phyloP scores from a whole-genome alignment of 30 jellyfish, hydroid and myxozoan genomes.

The Aurelia aurita region DNA sequence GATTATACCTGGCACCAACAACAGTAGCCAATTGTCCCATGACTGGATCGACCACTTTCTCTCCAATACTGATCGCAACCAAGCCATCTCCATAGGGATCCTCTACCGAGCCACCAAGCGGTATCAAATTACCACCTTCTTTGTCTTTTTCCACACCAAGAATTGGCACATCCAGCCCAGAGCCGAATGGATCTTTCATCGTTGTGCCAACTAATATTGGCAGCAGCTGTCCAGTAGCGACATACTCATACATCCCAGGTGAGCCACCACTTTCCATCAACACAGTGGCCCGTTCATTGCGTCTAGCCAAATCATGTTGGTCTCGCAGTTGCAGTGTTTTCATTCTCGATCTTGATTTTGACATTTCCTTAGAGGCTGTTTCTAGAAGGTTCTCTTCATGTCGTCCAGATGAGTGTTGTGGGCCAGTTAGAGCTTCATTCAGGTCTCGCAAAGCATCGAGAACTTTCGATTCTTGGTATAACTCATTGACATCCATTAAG shows the following conservation, averaged over 20 bases:
- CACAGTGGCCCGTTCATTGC: constrained; percentile 70
- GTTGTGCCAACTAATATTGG: constrained; percentile 92
- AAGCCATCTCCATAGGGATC: constrained; percentile 95
- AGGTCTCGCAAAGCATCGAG: constrained; percentile 84
- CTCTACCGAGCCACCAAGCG: constrained; percentile 97
- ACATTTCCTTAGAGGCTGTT: constrained; percentile 71
- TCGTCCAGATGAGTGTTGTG: constrained; percentile 81
- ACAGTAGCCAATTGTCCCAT: constrained; percentile 75
- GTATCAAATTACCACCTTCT: constrained; percentile 80
- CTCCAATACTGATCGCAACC: constrained; percentile 90
- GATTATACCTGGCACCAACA: constrained; percentile 85
- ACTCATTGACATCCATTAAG: constrained; percentile 89
- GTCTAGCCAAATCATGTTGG: constrained; percentile 68
- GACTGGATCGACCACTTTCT: constrained; percentile 86
- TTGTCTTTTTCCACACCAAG: constrained; percentile 89
- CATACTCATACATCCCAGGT: constrained; percentile 96
- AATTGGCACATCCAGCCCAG: constrained; percentile 95
- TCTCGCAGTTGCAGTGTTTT: constrained; percentile 79
- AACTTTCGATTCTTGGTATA: constrained; percentile 82
- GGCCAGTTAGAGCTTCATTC: constrained; percentile 87
- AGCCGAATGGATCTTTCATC: constrained; percentile 96
- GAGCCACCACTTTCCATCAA: constrained; percentile 92
- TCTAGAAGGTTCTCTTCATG: constrained; percentile 94
- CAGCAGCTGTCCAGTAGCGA: constrained; percentile 89
- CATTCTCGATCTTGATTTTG: constrained; percentile 78